phyloP scores from a whole-genome alignment of 2,797 vertebrate genomes.

The Australoheros facetus region DNA sequence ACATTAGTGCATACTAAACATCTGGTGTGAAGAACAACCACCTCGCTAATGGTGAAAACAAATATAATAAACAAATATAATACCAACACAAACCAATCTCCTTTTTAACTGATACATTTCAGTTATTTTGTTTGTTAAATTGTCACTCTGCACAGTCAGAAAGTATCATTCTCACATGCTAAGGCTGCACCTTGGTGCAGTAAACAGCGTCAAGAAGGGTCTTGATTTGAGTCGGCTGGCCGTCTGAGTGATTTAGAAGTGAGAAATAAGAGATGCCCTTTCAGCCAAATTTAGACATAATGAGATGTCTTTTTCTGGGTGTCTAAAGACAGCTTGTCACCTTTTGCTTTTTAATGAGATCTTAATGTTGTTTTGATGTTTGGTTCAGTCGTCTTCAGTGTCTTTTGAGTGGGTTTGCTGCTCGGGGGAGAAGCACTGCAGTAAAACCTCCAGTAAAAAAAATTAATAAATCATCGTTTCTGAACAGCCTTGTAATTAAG shows the following conservation, averaged over 20 bases:
- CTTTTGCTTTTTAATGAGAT: neutral
- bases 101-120: neutral
- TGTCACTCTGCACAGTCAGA: too few species aligned
- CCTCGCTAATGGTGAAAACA: neutral
- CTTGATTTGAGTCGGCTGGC: rapidly evolving
- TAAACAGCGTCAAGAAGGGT: neutral
- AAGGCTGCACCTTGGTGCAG: too few species aligned
- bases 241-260: neutral
- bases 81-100: neutral
- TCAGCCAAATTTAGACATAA: neutral
- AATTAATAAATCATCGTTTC: neutral
- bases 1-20: neutral
- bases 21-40: neutral
- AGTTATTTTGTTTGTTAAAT: neutral
- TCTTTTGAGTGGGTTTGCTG: neutral
- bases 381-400: neutral
- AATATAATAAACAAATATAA: rapidly evolving
- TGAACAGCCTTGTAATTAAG: neutral
- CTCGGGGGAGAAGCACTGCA: neutral
- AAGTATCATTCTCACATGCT: too few species aligned
- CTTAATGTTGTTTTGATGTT: neutral
- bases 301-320: neutral
- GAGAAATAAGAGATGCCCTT: neutral
- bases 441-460: neutral
- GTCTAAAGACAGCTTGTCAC: neutral